Evolutionary conservation across 2,113 vertebrate species (phyloP).

Genomic region (Uropsilus gracilis): DNA sequence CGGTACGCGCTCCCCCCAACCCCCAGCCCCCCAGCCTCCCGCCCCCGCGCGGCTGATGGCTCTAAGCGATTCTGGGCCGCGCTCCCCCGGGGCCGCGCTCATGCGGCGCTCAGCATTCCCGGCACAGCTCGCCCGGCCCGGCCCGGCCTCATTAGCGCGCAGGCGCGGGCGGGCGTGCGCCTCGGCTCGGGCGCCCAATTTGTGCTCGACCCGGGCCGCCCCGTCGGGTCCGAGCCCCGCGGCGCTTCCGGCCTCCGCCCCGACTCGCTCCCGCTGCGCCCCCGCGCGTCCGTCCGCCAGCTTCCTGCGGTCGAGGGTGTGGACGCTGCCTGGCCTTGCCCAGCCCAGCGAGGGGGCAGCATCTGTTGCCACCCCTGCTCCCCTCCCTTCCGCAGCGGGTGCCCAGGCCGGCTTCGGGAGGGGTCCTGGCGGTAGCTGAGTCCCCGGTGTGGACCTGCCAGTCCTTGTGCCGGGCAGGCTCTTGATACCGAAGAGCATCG

Average conservation of each 20-base stretch:
- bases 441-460: too few relatives aligned
- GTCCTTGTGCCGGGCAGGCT: too few relatives aligned
- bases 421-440: too few relatives aligned
- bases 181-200: rapidly evolving
- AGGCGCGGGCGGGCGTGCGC: neutral
- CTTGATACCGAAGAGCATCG: too few relatives aligned
- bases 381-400: too few relatives aligned
- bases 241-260: neutral
- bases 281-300: neutral
- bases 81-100: neutral
- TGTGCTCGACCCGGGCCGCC: neutral
- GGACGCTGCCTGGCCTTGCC: too few relatives aligned
- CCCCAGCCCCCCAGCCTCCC: neutral
- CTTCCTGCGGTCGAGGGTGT: rapidly evolving
- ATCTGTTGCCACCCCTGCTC: neutral
- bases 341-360: neutral
- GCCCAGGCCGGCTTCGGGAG: too few relatives aligned
- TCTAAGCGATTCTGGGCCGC: neutral
- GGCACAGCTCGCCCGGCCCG: neutral
- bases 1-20: too few relatives aligned
- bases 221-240: neutral
- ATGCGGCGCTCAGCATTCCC: neutral
- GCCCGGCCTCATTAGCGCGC: neutral
- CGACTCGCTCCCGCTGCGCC: neutral
- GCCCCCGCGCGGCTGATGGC: neutral